Conservation (phyloP, 2,797 vertebrate species). For the Masticophis lateralis region DNA sequence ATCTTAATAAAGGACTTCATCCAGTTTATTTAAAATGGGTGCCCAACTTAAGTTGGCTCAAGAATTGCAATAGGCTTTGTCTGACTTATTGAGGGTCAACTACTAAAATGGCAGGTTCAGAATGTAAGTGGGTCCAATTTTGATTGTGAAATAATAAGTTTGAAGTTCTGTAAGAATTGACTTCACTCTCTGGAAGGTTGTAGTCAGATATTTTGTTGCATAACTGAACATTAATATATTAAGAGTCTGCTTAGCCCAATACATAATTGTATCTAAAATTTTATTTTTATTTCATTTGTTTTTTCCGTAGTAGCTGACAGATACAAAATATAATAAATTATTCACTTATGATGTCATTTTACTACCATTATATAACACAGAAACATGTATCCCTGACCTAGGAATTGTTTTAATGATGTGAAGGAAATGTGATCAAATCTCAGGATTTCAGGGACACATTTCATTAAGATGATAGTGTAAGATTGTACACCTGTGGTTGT, state of each 20-base stretch:
- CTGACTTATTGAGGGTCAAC: neutral
- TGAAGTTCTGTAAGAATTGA: neutral
- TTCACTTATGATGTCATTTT: neutral
- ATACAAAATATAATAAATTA: neutral
- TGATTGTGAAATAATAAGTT: neutral
- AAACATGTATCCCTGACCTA: neutral
- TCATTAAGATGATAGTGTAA: neutral
- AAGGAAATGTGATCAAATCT: slow-evolving; percentile 14
- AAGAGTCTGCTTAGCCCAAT: neutral
- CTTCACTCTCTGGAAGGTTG: neutral
- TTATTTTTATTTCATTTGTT: neutral
- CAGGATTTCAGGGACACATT: neutral
- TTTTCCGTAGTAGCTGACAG: neutral
- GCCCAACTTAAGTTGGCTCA: neutral
- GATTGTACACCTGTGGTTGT: neutral
- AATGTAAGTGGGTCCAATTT: neutral
- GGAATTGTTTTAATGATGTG: neutral
- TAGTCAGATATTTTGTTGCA: neutral
- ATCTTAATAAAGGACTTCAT: neutral
- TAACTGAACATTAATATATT: neutral
- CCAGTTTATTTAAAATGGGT: neutral
- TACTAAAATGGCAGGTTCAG: neutral
- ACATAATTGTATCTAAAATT: neutral
- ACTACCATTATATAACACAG: neutral
- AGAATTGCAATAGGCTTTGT: neutral